phyloP scores from a whole-genome alignment of 2,797 vertebrate species.

The Lepus townsendii region DNA sequence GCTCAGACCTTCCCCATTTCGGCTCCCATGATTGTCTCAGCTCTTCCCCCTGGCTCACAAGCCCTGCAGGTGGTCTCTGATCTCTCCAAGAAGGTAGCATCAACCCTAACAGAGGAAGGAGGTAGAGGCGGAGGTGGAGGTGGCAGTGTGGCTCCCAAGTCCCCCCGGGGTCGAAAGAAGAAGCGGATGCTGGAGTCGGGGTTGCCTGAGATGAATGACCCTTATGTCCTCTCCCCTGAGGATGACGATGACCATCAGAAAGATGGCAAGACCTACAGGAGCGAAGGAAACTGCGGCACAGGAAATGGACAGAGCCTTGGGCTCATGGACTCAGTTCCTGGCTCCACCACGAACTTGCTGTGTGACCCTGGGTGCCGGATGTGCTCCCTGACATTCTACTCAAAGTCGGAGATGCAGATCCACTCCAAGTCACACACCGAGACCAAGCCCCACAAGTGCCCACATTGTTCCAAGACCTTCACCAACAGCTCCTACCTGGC shows the following conservation, averaged over 20 bases:
- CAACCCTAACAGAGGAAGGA: conserved; percentile 87
- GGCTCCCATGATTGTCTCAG: conserved; percentile 97
- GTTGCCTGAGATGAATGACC: conserved; percentile 92
- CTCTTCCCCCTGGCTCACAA: conserved; percentile 93
- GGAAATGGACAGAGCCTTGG: conserved; percentile 87
- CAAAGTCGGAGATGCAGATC: conserved; percentile 99
- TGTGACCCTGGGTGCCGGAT: conserved; percentile 95
- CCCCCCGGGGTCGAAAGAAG: conserved; percentile 95
- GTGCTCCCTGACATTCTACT: conserved; percentile 99
- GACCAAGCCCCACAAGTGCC: conserved; percentile 99
- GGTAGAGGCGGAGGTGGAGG: conserved; percentile 86
- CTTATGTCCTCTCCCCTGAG: conserved; percentile 94
- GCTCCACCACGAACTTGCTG: conserved; percentile 86
- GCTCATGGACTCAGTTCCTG: conserved; percentile 86
- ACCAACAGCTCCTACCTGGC: conserved; percentile 99
- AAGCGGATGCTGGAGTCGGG: conserved; percentile 92
- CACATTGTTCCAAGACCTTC: conserved; percentile 99
- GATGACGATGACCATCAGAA: conserved; percentile 95
- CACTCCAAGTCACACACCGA: conserved; percentile 99
- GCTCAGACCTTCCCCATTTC: conserved; percentile 95
- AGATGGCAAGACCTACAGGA: conserved; percentile 96
- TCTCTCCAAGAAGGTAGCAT: conserved; percentile 89
- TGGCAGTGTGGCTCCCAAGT: conserved; percentile 88
- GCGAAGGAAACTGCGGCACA: conserved; percentile 87
- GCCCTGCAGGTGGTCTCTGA: conserved; percentile 92